These are phyloP conservation scores for Scopus umbretta DNA, from an alignment of 2,113 vertebrate species.

Conservation along the genomic window DNA sequence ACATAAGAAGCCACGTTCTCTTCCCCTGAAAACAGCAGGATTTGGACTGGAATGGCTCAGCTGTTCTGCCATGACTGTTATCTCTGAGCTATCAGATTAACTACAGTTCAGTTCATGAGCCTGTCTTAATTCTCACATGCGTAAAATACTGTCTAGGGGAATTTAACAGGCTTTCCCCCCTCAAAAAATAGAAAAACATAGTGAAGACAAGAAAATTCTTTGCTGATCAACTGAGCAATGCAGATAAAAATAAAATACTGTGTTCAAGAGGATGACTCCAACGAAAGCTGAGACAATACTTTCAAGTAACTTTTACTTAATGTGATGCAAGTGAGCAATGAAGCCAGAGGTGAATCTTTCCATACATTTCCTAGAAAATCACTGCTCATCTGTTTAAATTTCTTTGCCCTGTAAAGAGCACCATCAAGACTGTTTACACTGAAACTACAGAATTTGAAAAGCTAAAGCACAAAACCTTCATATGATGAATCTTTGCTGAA, in stretches of 20 bases:
- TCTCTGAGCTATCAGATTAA: neutral
- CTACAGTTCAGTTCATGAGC: neutral
- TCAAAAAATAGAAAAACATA: neutral
- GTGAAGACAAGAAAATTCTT: neutral
- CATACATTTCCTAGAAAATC: neutral
- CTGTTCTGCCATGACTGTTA: neutral
- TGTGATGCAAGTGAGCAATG: neutral
- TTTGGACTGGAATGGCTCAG: neutral
- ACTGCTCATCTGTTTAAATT: neutral
- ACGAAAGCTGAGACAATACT: neutral
- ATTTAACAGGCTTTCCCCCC: neutral
- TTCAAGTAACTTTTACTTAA: neutral
- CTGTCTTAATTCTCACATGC: neutral
- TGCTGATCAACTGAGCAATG: neutral
- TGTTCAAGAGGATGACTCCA: neutral
- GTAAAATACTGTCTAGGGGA: neutral
- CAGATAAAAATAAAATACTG: neutral
- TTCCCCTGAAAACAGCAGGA: neutral
- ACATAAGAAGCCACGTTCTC: accelerated
- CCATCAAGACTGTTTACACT: neutral
- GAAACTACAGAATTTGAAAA: neutral
- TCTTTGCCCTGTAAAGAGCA: neutral
- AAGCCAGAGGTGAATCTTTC: neutral
- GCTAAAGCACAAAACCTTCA: neutral
- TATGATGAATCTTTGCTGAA: neutral